These are phyloP conservation scores for Alviniconcha marisindica DNA, from an alignment of 1,140 invertebrate genomes.

Conservation along the genomic window DNA sequence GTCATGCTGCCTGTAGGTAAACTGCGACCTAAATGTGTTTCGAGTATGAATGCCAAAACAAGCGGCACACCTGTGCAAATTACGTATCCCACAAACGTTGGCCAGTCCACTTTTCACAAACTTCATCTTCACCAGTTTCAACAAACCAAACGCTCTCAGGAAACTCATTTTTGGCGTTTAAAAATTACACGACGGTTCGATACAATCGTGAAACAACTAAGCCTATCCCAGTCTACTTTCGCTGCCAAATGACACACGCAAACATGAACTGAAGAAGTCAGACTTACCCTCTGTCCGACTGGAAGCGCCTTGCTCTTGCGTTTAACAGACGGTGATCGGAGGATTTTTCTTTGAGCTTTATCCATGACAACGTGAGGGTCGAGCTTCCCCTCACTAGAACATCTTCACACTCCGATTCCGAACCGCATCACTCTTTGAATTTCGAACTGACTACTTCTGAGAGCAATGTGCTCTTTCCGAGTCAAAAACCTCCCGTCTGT, in stretches of 20 bases:
- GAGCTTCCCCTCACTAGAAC: slow-evolving; percentile 27
- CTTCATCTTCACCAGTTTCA: no score
- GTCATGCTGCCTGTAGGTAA: no score
- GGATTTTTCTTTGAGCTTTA: slow-evolving; percentile 45
- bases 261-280: background rate
- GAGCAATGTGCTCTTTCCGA: slow-evolving; percentile 30
- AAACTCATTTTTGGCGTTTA: no score
- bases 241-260: background rate
- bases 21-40: no score
- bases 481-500: background rate
- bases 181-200: no score
- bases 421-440: slow-evolving; percentile 31
- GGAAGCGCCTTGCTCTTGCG: slow-evolving; percentile 83
- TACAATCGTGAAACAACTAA: no score
- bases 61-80: no score
- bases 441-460: slow-evolving; percentile 32
- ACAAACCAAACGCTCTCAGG: no score
- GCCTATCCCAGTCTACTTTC: no score
- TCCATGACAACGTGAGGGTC: slow-evolving; percentile 28
- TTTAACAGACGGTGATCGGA: slow-evolving; percentile 84
- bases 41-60: no score
- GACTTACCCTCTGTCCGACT: slow-evolving; percentile 85
- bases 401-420: slow-evolving; percentile 22
- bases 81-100: no score
- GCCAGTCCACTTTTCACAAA: no score